Percentiles rank a stretch among this genome's conserved stretches.
phyloP scores from a whole-genome alignment of 2,888 invertebrate genomes.

The Thelaira solivaga region DNA sequence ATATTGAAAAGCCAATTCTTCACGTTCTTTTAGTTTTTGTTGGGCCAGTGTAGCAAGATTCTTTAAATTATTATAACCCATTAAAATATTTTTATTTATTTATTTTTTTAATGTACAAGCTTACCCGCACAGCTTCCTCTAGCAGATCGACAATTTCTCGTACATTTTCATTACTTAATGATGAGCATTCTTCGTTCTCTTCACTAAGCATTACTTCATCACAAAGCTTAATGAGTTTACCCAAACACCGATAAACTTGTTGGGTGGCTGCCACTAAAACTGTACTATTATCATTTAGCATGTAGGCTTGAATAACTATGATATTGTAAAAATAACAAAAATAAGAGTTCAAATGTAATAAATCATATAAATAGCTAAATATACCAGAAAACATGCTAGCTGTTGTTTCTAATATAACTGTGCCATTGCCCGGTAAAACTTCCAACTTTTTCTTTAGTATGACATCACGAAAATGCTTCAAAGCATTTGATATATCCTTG shows the following conservation, averaged over 20 bases:
- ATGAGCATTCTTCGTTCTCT: slow-evolving; percentile 79
- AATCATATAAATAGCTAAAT: slow-evolving; percentile 7
- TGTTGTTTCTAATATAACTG: slow-evolving; percentile 94
- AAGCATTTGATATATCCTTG: slow-evolving; percentile 85
- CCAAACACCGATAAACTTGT: slow-evolving; percentile 90
- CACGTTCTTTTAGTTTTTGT: slow-evolving; percentile 86
- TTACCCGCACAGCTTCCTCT: slow-evolving; percentile 84
- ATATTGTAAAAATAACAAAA: slow-evolving; percentile 10
- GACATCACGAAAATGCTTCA: slow-evolving; percentile 94
- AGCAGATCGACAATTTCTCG: slow-evolving; percentile 84
- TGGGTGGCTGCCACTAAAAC: slow-evolving; percentile 84
- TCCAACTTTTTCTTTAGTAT: slow-evolving; percentile 94
- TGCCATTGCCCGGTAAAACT: slow-evolving; percentile 95
- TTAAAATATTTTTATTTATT: background rate
- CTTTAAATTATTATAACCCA: slow-evolving; percentile 73
- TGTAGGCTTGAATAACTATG: slow-evolving; percentile 75
- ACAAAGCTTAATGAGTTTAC: slow-evolving; percentile 91
- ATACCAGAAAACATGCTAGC: slow-evolving; percentile 88
- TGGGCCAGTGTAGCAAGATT: slow-evolving; percentile 87
- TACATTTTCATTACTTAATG: slow-evolving; percentile 81
- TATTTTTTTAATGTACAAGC: slow-evolving; percentile 30
- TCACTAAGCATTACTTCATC: slow-evolving; percentile 90
- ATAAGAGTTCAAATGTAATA: background rate
- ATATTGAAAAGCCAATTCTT: slow-evolving; percentile 72
- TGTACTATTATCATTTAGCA: slow-evolving; percentile 76